Evolutionary conservation across 23 tunicate genomes (phyloP).

Genomic region (Trididemnum nubilum): DNA sequence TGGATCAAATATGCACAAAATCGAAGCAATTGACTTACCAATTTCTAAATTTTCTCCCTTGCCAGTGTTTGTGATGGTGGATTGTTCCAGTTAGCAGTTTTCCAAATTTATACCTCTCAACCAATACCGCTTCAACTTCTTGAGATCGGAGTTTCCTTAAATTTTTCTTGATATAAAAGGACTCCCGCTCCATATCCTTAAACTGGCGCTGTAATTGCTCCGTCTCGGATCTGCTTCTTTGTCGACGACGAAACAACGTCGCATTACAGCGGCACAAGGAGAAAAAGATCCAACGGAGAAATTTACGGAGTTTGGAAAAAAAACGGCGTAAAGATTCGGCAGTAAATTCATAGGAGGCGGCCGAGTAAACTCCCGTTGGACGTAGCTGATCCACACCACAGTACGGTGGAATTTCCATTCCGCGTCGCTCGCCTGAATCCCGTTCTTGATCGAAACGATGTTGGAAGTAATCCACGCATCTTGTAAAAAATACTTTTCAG

Average conservation of each 20-base stretch:
- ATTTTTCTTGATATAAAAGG: background rate
- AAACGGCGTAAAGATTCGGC: slow-evolving; percentile 46
- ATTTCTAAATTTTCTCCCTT: too few species aligned
- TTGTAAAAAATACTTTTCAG: background rate
- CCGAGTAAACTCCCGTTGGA: slow-evolving; percentile 71
- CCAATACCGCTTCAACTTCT: background rate
- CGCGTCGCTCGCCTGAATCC: slow-evolving; percentile 22
- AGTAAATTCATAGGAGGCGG: slow-evolving; percentile 93
- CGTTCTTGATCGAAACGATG: slow-evolving; percentile 3
- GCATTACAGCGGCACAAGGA: background rate
- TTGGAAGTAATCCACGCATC: slow-evolving; percentile 25
- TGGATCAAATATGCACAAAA: too few species aligned
- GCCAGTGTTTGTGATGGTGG: too few species aligned
- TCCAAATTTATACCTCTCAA: slow-evolving; percentile 9
- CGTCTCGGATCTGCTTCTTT: too few species aligned
- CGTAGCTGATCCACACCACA: slow-evolving; percentile 77
- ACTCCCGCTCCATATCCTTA: background rate
- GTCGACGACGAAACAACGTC: background rate
- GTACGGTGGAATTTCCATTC: slow-evolving; percentile 93
- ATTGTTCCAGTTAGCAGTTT: background rate
- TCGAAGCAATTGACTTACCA: too few species aligned
- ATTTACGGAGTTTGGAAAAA: background rate
- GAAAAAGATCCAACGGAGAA: background rate
- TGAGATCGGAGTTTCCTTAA: background rate
- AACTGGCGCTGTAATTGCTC: background rate